A percentile compares a stretch with the other conserved stretches of the same genome.
These are phyloP conservation scores for Lepus europaeus DNA, from an alignment of 2,113 vertebrate species.

Conservation along the genomic window DNA sequence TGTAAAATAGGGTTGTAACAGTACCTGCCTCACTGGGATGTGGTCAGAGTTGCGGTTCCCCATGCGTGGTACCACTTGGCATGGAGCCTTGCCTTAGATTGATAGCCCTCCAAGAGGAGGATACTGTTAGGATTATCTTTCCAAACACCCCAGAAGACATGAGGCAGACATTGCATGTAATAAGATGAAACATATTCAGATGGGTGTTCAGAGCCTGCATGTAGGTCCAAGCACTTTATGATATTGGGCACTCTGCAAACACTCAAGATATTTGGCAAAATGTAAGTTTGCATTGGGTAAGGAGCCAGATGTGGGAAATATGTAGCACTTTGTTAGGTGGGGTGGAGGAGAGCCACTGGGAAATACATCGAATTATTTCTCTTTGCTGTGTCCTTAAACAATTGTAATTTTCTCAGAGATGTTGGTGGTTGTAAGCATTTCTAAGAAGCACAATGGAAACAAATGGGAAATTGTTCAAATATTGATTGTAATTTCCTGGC, in stretches of 20 bases:
- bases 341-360: constrained; percentile 3
- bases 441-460: constrained; percentile 72
- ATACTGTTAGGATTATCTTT: not conserved
- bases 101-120: not conserved
- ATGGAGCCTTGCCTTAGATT: not conserved
- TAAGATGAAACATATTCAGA: not conserved
- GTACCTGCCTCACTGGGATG: not conserved
- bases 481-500: constrained; percentile 77
- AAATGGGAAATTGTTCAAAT: constrained; percentile 76
- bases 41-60: not conserved
- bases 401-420: constrained; percentile 75
- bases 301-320: not conserved
- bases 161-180: not conserved
- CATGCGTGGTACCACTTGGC: not conserved
- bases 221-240: not conserved
- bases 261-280: not conserved
- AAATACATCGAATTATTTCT: constrained; percentile 47
- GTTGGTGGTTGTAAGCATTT: constrained; percentile 55
- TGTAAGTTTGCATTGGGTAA: not conserved
- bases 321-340: not conserved
- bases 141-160: not conserved
- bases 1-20: not conserved
- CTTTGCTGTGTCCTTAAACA: constrained; percentile 60
- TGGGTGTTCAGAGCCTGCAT: not conserved
- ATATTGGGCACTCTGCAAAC: not conserved